Evolutionary conservation across 2,888 invertebrate species (phyloP).

Genomic region (Brachylomia viminalis): DNA sequence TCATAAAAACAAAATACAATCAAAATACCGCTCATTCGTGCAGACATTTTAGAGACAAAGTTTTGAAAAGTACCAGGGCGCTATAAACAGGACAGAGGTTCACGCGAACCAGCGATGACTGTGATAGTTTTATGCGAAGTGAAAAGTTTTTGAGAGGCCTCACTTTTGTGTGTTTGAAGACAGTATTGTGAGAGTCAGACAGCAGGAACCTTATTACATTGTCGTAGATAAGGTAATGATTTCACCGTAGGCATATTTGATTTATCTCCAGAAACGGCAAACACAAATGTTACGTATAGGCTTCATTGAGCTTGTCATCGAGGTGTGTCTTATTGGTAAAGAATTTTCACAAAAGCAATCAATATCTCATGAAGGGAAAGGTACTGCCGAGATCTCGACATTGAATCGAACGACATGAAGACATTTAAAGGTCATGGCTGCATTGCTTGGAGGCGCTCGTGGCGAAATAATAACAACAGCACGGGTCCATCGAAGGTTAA

Average conservation of each 20-base stretch:
- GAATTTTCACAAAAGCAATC: conserved; percentile 38
- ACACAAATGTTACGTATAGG: conserved; percentile 11
- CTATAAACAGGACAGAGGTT: conserved; percentile 42
- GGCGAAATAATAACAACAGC: too few relatives aligned
- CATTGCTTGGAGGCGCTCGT: background rate
- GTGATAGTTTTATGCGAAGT: conserved; percentile 33
- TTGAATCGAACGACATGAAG: conserved; percentile 11
- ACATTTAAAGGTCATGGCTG: conserved; percentile 7
- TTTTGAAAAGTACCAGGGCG: conserved; percentile 51
- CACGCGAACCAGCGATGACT: conserved; percentile 24
- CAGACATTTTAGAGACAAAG: conserved; percentile 57
- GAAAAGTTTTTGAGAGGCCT: conserved; percentile 28
- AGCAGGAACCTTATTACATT: background rate
- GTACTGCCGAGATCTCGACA: conserved; percentile 12
- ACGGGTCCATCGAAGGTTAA: too few relatives aligned
- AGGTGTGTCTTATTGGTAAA: conserved; percentile 5
- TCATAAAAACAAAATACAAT: conserved; percentile 56
- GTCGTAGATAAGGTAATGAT: conserved; percentile 25
- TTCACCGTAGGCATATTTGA: conserved; percentile 16
- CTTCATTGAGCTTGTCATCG: conserved; percentile 26
- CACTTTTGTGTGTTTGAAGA: background rate
- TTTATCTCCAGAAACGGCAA: conserved; percentile 10
- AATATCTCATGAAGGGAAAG: conserved; percentile 1
- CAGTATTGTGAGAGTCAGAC: background rate
- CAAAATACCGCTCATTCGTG: conserved; percentile 53